phyloP scores from a whole-genome alignment of 2,113 vertebrate genomes.

The Chrysochloris asiatica region DNA sequence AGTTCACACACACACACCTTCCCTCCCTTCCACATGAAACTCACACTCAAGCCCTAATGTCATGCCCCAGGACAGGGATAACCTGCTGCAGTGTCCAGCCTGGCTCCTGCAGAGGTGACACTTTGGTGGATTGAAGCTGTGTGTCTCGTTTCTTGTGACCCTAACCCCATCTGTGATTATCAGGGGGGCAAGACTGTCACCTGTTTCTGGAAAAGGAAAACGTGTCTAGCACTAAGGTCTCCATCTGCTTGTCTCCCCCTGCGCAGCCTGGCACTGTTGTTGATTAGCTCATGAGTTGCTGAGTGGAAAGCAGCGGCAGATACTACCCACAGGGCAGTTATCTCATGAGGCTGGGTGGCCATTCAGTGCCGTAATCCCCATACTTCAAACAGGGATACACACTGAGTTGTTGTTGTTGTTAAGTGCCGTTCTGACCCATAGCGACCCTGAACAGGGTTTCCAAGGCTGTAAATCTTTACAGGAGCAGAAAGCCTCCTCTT shows the following conservation, averaged over 20 bases:
- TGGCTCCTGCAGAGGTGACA: background rate
- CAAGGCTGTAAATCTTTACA: no score
- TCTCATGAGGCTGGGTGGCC: background rate
- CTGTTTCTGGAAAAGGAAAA: conserved; percentile 1
- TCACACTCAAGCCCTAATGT: background rate
- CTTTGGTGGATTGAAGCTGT: background rate
- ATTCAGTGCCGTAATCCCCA: background rate
- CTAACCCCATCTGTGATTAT: background rate
- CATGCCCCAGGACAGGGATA: background rate
- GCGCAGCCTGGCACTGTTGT: background rate
- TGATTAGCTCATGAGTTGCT: background rate
- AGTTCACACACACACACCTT: background rate
- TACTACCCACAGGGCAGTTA: background rate
- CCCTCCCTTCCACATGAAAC: no score
- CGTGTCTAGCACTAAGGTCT: background rate
- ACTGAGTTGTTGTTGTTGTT: no score
- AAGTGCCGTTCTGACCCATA: no score
- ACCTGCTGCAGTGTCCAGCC: background rate
- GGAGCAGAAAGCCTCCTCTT: no score
- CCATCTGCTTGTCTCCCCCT: conserved; percentile 28
- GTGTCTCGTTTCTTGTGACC: background rate
- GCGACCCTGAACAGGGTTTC: no score
- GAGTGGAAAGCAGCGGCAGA: background rate
- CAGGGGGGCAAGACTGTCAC: background rate
- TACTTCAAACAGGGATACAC: background rate